These are phyloP conservation scores for Dryomyza anilis DNA, from an alignment of 2,888 invertebrate genomes.

Conservation along the genomic window DNA sequence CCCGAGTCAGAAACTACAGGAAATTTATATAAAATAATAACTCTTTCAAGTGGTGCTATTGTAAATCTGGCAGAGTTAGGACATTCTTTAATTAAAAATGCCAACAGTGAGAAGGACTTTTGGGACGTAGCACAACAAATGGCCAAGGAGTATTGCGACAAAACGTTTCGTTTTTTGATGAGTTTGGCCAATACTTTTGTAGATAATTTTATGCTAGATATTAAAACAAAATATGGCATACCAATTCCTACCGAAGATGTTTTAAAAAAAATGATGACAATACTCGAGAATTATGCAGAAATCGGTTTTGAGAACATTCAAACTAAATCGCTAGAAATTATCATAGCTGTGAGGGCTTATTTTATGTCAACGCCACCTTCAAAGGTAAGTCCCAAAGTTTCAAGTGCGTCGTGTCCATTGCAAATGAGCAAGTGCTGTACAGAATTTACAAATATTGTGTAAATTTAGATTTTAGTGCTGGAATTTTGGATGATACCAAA, in stretches of 20 bases:
- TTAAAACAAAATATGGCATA: background rate
- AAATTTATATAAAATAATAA: background rate
- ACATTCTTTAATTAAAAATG: background rate
- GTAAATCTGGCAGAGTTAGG: background rate
- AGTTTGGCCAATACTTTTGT: background rate
- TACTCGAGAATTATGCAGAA: background rate
- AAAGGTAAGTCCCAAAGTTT: too few relatives aligned
- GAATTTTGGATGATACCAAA: background rate
- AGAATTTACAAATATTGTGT: background rate
- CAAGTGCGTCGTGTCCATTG: too few relatives aligned
- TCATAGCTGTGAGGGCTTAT: background rate
- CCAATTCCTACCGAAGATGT: background rate
- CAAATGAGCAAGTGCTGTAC: conserved; percentile 2
- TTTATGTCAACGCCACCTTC: too few relatives aligned
- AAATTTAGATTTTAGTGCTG: background rate
- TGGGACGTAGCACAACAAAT: background rate
- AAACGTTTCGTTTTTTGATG: background rate
- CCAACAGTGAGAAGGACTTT: background rate
- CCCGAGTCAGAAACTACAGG: background rate
- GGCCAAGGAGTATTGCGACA: background rate
- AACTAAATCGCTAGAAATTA: background rate
- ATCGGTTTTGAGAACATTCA: background rate
- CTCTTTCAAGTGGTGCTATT: background rate
- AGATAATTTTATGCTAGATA: background rate
- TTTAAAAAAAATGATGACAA: background rate